Evolutionary conservation across 2,888 invertebrate species (phyloP).

Genomic region (Ecliptopera silaceata): DNA sequence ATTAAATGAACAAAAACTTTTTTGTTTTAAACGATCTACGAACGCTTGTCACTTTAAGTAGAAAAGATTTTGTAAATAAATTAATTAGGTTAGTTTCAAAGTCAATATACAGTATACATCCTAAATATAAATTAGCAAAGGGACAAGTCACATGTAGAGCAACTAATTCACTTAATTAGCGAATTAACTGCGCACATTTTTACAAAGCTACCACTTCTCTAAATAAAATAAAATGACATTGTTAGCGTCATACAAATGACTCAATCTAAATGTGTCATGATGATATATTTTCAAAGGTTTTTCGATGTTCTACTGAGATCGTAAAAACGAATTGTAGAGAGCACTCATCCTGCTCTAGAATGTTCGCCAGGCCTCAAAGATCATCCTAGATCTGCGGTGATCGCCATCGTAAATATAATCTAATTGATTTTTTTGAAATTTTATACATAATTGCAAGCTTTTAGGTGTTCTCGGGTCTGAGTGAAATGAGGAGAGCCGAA

Average conservation of each 20-base stretch:
- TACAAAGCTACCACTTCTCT: no score
- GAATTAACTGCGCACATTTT: no score
- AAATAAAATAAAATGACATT: no score
- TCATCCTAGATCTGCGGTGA: neutral
- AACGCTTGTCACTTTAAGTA: neutral
- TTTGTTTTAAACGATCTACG: no score
- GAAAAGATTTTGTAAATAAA: neutral
- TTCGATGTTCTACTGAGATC: neutral
- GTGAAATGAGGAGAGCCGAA: slow-evolving; percentile 1
- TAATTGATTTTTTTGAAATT: slow-evolving; percentile 13
- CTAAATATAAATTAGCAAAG: no score
- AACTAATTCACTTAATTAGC: no score
- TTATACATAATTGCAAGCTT: neutral
- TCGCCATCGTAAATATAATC: neutral
- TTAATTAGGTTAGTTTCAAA: neutral
- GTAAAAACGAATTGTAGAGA: neutral
- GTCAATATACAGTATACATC: no score
- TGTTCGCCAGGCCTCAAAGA: neutral
- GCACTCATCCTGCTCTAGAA: neutral
- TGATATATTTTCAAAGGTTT: neutral
- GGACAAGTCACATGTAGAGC: neutral
- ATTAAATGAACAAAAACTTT: neutral
- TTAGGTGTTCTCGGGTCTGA: neutral
- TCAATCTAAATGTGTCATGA: no score
- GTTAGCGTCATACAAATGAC: no score